A percentile compares a stretch with the other conserved stretches of the same genome.
Conservation (phyloP, 2,888 invertebrate genomes). For the Hyposoter didymator region DNA sequence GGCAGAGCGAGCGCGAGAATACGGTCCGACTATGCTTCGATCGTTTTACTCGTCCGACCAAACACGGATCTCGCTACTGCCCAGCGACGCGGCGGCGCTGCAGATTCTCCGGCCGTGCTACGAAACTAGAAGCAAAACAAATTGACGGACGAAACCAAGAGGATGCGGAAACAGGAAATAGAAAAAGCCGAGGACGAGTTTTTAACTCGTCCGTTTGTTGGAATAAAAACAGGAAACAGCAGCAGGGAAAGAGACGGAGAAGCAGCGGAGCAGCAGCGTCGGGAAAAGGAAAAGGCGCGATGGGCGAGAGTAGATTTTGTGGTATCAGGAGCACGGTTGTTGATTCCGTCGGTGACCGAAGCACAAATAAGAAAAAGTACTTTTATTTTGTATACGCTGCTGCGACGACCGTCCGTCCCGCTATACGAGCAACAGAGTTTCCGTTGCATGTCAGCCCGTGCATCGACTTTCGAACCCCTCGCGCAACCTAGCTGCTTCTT, state of each 20-base stretch:
- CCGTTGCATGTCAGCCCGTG: constrained; percentile 3
- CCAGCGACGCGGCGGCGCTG: no score
- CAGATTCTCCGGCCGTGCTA: no score
- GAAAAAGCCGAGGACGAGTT: no score
- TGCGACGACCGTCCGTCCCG: neutral
- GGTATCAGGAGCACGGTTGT: constrained; percentile 5
- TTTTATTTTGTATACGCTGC: constrained; percentile 54
- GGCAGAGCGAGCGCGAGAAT: no score
- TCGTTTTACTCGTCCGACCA: constrained; percentile 55
- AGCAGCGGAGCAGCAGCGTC: neutral
- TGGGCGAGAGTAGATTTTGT: neutral
- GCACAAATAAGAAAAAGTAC: constrained; percentile 74
- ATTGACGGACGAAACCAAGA: no score
- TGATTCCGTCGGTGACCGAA: constrained; percentile 69
- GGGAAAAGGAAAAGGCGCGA: neutral
- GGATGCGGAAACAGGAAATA: no score
- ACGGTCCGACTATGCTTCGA: constrained; percentile 47
- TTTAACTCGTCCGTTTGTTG: no score
- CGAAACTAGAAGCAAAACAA: no score
- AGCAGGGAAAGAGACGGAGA: neutral
- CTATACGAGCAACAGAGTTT: neutral
- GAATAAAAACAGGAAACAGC: no score
- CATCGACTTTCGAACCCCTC: neutral
- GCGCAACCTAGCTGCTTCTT: neutral
- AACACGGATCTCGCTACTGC: constrained; percentile 40